These are phyloP conservation scores for Tetragnatha versicolor DNA, from an alignment of 1,140 invertebrate genomes.

Conservation along the genomic window DNA sequence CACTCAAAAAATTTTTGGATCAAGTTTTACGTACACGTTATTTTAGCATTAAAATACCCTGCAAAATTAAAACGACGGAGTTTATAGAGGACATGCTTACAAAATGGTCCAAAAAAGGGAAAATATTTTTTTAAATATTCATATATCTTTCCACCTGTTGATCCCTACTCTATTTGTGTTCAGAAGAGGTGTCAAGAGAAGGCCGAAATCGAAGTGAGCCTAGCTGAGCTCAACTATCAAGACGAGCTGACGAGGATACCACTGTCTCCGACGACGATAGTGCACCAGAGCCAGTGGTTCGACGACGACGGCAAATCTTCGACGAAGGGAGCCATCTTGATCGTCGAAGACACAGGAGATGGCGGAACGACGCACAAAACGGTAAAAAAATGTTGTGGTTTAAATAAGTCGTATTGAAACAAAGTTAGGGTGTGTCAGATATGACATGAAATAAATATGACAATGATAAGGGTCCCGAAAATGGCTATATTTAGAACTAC, in stretches of 20 bases:
- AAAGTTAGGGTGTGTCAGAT: too few species aligned
- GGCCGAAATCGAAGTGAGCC: slow-evolving; percentile 22
- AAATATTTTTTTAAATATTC: not conserved
- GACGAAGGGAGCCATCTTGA: not conserved
- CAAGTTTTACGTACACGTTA: not conserved
- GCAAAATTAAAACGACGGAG: not conserved
- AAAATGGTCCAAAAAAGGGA: not conserved
- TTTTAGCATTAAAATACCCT: not conserved
- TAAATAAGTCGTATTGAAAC: too few species aligned
- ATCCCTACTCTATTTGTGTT: not conserved
- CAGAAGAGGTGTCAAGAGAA: slow-evolving; percentile 40
- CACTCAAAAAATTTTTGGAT: not conserved
- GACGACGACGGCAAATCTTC: slow-evolving; percentile 15
- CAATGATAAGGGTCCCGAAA: too few species aligned
- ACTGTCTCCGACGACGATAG: slow-evolving; percentile 27
- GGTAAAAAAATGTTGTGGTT: too few species aligned
- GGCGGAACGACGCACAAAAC: slow-evolving; percentile 20
- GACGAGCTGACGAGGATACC: slow-evolving; percentile 38
- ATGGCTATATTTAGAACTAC: too few species aligned
- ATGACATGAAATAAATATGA: too few species aligned
- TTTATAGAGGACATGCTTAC: not conserved
- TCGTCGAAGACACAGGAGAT: not conserved
- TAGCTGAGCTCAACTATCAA: slow-evolving; percentile 26
- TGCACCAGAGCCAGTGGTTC: slow-evolving; percentile 18
- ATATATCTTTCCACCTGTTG: not conserved